Evolutionary conservation across 2,797 vertebrate species (phyloP).

Genomic region (Thaleichthys pacificus): DNA sequence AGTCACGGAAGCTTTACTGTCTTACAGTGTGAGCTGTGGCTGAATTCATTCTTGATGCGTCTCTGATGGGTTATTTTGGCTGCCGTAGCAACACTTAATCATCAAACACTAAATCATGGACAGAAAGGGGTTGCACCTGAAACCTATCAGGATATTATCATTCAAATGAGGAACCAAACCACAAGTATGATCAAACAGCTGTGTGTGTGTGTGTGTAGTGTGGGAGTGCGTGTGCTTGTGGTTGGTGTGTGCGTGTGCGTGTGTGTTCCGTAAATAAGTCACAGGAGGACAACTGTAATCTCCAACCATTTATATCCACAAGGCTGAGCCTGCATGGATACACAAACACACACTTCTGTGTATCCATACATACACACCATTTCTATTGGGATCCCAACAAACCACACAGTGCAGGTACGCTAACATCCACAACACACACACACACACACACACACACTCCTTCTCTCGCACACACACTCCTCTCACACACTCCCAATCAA

Average conservation of each 20-base stretch:
- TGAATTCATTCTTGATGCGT: too few species aligned
- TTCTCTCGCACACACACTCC: not conserved
- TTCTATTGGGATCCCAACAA: conserved; percentile 1
- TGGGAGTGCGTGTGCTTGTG: too few species aligned
- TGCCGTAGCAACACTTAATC: not conserved
- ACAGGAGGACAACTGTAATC: conserved; percentile 10
- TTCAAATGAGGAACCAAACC: too few species aligned
- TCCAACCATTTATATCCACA: not conserved
- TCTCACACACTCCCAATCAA: not conserved
- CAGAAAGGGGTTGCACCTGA: not conserved
- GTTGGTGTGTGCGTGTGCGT: too few species aligned
- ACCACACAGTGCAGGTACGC: not conserved
- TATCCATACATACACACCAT: conserved; percentile 6
- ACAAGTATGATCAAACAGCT: not conserved
- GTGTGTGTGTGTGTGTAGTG: not conserved
- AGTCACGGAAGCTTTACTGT: too few species aligned
- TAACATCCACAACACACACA: conserved; percentile 14
- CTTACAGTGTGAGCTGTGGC: too few species aligned
- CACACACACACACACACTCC: conserved; percentile 11
- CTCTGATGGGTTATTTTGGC: too few species aligned
- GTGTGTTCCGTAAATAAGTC: conserved; percentile 14
- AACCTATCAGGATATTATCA: not conserved
- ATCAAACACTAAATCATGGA: not conserved
- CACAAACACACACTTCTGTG: conserved; percentile 25
- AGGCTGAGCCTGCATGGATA: conserved; percentile 7